These are phyloP conservation scores for Zaprionus taronus DNA, from an alignment of 1,140 invertebrate genomes.

Conservation along the genomic window DNA sequence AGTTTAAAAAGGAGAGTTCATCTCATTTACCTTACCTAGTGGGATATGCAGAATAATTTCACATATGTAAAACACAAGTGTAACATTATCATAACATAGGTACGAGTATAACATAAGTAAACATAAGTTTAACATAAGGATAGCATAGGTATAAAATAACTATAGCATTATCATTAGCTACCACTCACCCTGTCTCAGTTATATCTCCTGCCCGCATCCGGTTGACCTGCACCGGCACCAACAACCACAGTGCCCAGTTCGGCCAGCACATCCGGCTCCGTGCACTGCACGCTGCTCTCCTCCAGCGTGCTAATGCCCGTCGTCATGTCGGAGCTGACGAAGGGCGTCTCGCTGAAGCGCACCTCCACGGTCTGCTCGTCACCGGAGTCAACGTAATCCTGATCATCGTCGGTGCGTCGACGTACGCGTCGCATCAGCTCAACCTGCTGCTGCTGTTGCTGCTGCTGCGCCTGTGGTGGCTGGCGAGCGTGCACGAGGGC, in stretches of 20 bases:
- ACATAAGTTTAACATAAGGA: no score
- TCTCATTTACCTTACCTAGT: no score
- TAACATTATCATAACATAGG: no score
- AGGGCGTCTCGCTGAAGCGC: conserved; percentile 78
- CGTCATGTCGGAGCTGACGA: conserved; percentile 79
- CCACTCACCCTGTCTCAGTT: conserved; percentile 81
- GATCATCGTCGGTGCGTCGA: conserved; percentile 66
- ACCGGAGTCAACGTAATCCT: conserved; percentile 70
- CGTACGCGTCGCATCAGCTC: conserved; percentile 51
- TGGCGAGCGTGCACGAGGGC: conserved; percentile 65
- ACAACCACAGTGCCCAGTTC: conserved; percentile 36
- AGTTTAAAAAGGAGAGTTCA: no score
- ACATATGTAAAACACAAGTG: no score
- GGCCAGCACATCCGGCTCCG: conserved; percentile 40
- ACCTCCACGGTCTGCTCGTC: conserved; percentile 81
- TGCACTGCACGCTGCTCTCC: conserved; percentile 45
- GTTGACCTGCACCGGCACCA: background rate
- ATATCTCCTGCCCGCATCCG: conserved; percentile 29
- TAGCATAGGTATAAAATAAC: no score
- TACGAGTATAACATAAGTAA: no score
- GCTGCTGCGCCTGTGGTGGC: conserved; percentile 43
- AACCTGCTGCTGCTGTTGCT: conserved; percentile 48
- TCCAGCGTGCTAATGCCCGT: conserved; percentile 73
- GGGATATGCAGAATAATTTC: no score
- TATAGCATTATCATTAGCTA: background rate